Base-by-base conservation (phyloP, 1,140 invertebrate species). In the Cydia strobilella region DNA sequence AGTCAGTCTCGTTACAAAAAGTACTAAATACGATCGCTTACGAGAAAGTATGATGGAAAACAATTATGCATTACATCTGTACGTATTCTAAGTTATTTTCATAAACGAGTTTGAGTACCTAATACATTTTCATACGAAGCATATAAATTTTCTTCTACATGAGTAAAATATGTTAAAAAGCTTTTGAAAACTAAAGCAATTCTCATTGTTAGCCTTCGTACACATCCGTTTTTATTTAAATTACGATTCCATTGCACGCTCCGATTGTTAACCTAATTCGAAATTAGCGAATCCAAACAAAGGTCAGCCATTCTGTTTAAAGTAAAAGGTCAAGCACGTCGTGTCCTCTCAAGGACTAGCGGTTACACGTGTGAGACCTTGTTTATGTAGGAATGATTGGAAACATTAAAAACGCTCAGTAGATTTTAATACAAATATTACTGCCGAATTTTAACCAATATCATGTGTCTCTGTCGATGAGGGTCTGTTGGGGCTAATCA, bases 331-430 rank as follows among this genome's bases (percentile, higher is more conserved):
- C 48, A 59, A 20, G n/a, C 18, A 59, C 54, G 54, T 59, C 18
- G 54, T n/a, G 54, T n/a, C 54, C 20, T 59, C 20, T 10, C 54
- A 59, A 59, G 54, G 54, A 59, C 54, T 1, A 23, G 54, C 54
- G 54, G 54, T 59, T 20, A 59, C 20, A n/a, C 54, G 18, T 51
- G 13, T 27, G 31, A 13, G 1, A 42, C 10, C 18, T 23, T 59
- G 54, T 59, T 59, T 59, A 59, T 59, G 54, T 59, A 59, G 51
- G 20, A 54, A 54, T 2, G 54, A 59, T 23, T 59, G 54, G n/a
- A 20, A 54, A 54, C 51, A 54, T 54, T 18, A 54, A 48, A 48
- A 13, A 48, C 12, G 45, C 15, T 48, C 6, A 18, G n/a, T n/a
- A 48, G 45, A 48, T 15, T 48, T 42, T 42, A 42, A n/a, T n/a